These are phyloP conservation scores for Palythoa caribaeorum DNA, from an alignment of 92 coral and sea anemone genomes.

Conservation along the genomic window DNA sequence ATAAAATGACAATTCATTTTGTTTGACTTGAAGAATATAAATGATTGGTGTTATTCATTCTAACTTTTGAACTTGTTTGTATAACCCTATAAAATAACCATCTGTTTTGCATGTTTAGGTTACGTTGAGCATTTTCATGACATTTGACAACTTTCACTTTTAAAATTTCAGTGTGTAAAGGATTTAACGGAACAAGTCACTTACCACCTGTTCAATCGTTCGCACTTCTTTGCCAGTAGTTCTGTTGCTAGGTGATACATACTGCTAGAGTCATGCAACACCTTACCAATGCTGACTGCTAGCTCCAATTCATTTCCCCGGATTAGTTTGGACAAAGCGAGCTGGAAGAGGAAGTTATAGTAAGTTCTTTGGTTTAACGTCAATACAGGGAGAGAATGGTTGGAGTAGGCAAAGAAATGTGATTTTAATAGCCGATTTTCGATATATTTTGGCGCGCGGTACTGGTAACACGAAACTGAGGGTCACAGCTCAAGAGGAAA, in stretches of 20 bases:
- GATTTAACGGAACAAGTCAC: not conserved
- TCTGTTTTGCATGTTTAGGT: not conserved
- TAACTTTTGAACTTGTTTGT: not conserved
- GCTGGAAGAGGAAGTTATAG: constrained; percentile 47
- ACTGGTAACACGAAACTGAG: too few species aligned
- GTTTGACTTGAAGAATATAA: not conserved
- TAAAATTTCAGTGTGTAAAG: not conserved
- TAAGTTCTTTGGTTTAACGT: too few species aligned
- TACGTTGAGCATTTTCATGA: not conserved
- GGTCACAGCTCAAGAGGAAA: too few species aligned
- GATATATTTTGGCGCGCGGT: too few species aligned
- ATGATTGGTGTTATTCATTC: not conserved
- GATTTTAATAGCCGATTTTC: too few species aligned
- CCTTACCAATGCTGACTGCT: constrained; percentile 83
- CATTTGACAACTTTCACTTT: not conserved
- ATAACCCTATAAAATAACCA: not conserved
- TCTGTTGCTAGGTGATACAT: constrained; percentile 74
- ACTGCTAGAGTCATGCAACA: constrained; percentile 70
- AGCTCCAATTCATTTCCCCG: constrained; percentile 95
- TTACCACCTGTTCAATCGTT: constrained; percentile 90
- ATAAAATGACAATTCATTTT: not conserved
- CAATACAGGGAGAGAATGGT: too few species aligned
- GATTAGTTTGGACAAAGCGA: constrained; percentile 90
- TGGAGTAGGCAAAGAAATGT: not conserved
- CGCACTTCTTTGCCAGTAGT: constrained; percentile 84